Conservation (phyloP, 2,797 vertebrate genomes). For the Meriones psammophilus region DNA sequence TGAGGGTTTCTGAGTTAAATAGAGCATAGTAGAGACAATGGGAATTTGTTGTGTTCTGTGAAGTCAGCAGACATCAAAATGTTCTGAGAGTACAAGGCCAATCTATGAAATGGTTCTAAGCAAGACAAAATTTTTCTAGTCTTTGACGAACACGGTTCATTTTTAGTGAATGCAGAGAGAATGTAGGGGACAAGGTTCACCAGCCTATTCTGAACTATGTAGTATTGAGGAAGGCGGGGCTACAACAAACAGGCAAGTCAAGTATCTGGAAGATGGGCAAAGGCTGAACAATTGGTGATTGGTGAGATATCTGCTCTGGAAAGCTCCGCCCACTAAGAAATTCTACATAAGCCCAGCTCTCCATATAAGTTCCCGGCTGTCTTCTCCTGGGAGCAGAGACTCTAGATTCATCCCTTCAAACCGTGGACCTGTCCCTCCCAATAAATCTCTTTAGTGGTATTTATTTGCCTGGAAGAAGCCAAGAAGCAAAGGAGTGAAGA, state of each 20-base stretch:
- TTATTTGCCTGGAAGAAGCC: neutral
- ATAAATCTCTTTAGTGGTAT: neutral
- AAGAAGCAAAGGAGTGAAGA: neutral
- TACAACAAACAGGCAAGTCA: neutral
- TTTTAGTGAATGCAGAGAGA: neutral
- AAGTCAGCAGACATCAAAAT: neutral
- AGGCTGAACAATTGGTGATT: neutral
- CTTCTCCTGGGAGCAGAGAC: neutral
- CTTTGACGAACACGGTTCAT: neutral
- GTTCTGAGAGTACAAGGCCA: neutral
- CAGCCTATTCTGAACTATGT: neutral
- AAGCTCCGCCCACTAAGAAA: neutral
- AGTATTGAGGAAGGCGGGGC: neutral
- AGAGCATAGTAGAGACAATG: constrained; percentile 37
- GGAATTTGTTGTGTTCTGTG: neutral
- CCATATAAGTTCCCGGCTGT: neutral
- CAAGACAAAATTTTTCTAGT: neutral
- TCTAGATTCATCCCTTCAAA: neutral
- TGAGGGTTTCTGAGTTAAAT: neutral
- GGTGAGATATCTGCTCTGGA: too few relatives aligned
- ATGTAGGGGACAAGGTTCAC: neutral
- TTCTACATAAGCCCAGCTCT: neutral
- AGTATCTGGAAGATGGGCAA: neutral
- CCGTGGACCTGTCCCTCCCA: neutral
- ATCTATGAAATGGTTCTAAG: neutral